Conservation (phyloP, 2,113 vertebrate species). For the Macrotus californicus region DNA sequence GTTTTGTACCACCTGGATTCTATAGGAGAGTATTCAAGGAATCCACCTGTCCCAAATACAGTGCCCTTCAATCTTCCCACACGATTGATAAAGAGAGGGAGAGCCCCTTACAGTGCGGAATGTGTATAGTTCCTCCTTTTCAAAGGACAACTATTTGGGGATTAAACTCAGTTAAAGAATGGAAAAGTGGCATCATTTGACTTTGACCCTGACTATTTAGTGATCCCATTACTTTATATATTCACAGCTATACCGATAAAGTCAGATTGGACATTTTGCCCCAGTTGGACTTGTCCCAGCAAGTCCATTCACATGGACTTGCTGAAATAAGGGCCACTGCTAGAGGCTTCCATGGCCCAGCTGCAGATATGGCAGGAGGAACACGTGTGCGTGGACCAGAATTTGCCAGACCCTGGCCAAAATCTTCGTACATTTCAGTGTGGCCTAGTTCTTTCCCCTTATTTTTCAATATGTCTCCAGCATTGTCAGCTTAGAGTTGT, state of each 20-base stretch:
- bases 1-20: slow-evolving; percentile 54
- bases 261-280: background rate
- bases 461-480: background rate
- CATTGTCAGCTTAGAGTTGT: background rate
- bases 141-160: background rate
- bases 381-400: background rate
- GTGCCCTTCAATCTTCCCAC: slow-evolving; percentile 51
- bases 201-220: background rate
- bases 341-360: background rate
- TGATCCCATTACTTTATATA: slow-evolving; percentile 27
- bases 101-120: slow-evolving; percentile 1
- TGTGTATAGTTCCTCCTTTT: slow-evolving; percentile 36
- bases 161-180: slow-evolving; percentile 30
- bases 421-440: background rate
- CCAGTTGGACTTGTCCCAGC: no score
- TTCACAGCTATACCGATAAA: background rate
- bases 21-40: slow-evolving; percentile 36
- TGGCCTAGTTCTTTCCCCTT: background rate
- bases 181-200: slow-evolving; percentile 28
- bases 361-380: background rate
- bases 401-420: background rate
- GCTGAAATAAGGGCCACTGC: background rate
- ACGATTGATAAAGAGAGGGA: slow-evolving; percentile 44
- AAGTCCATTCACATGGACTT: background rate
- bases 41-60: slow-evolving; percentile 49